Evolutionary conservation across 2,888 invertebrate genomes (phyloP).

Genomic region (Malthinus seriepunctatus): DNA sequence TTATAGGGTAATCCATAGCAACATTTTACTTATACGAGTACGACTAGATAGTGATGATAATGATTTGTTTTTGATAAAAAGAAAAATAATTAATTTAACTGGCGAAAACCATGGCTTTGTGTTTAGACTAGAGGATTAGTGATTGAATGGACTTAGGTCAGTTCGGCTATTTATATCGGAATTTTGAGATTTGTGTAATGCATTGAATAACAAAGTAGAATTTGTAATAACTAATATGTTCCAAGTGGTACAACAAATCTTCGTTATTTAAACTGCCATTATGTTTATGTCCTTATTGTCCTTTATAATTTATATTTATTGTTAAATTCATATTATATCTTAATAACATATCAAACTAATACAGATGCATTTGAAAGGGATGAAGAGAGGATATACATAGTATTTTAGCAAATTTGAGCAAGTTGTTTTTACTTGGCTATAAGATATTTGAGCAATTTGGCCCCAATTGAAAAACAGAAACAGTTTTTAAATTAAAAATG

Average conservation of each 20-base stretch:
- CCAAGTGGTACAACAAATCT: slow-evolving; percentile 17
- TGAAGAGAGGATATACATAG: too few species aligned
- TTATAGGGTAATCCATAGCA: slow-evolving; percentile 29
- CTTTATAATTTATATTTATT: too few species aligned
- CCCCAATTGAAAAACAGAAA: too few species aligned
- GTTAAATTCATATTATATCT: too few species aligned
- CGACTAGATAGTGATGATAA: neutral
- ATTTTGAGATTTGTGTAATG: slow-evolving; percentile 9
- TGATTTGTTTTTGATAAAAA: neutral
- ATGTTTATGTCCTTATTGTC: neutral
- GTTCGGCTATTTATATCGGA: slow-evolving; percentile 1
- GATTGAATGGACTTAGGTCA: too few species aligned
- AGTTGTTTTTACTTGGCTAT: too few species aligned
- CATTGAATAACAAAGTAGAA: slow-evolving; percentile 15
- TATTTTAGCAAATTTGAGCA: too few species aligned
- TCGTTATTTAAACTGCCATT: slow-evolving; percentile 13
- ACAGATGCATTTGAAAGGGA: too few species aligned
- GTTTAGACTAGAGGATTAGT: too few species aligned
- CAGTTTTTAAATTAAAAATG: too few species aligned
- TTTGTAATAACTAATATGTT: slow-evolving; percentile 13
- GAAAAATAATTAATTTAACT: neutral
- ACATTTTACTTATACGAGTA: slow-evolving; percentile 26
- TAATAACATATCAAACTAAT: too few species aligned
- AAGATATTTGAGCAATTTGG: too few species aligned
- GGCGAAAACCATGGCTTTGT: neutral